Evolutionary conservation across 2,113 vertebrate genomes (phyloP), one percentile per base, ranked within the genome.

Genomic region (Hippocampus abdominalis): DNA sequence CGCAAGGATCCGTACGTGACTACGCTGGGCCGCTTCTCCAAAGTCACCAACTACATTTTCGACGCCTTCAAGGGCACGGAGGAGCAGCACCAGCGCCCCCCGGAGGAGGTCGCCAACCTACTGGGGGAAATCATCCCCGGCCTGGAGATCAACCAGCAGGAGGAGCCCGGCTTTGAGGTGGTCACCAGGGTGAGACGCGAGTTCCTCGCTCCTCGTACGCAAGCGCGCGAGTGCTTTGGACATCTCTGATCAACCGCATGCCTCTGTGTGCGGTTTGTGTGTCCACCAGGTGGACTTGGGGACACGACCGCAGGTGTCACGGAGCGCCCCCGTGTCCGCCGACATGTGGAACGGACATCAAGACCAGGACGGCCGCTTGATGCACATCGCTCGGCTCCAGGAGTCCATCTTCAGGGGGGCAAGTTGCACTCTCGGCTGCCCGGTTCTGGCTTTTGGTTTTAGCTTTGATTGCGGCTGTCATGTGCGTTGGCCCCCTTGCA

Each of bases 151-250:
- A 97, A 97, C 87, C 96, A 98, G 71, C 96, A 98, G 87, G 95
- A 98, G 82, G 97, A 99, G 81, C 96, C 95, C 0, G 97, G 97
- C 72, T 99, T 98, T 72, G 97, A 99, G 93, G 96, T 98, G 86
- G 96, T 99, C 90, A 99, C 95, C 78, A 93, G 94, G 88, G 97
- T 99, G 85, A 96, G 95, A 25, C 20, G 8, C 39, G 4, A 5
- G 3, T 56, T 56, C 23, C 3, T 25, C n/a, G 13, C 3, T 20
- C 7, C 18, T 20, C 18, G 18, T 20, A 20, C 13, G 5, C 16
- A 48, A 1, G 46, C 12, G 11, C 12, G 1, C 15, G 3, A 46
- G 2, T 16, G 3, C 44, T 46, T 46, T 46, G 11, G 44, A 11
- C 44, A 2, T 12, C 32, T 36, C 15, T 46, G 44, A 46, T 46